Percentiles rank a stretch among this genome's conserved stretches.
phyloP scores from a whole-genome alignment of 2,888 invertebrate species.

The Hylaea fasciaria region DNA sequence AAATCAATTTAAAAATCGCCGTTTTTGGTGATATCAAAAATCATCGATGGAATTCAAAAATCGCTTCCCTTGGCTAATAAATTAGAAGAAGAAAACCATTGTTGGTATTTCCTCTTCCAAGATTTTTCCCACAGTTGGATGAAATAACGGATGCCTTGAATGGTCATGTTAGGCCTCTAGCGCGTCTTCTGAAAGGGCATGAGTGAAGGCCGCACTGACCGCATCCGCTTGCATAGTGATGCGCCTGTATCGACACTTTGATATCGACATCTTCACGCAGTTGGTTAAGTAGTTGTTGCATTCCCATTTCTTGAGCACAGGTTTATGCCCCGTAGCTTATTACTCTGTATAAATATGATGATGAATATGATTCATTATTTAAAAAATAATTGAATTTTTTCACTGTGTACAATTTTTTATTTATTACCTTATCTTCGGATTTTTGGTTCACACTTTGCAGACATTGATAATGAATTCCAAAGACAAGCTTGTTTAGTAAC shows the following conservation, averaged over 20 bases:
- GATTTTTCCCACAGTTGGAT: slow-evolving; percentile 36
- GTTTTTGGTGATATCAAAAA: too few species aligned
- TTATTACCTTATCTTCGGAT: neutral
- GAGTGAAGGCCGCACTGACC: slow-evolving; percentile 73
- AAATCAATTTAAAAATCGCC: too few species aligned
- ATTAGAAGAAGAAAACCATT: neutral
- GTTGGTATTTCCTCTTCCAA: neutral
- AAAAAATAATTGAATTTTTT: too few species aligned
- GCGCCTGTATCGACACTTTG: slow-evolving; percentile 14
- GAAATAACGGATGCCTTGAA: slow-evolving; percentile 43
- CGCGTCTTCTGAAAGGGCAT: slow-evolving; percentile 67
- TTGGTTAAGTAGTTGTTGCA: too few species aligned
- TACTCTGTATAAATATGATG: too few species aligned
- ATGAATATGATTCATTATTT: too few species aligned
- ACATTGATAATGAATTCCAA: slow-evolving; percentile 2
- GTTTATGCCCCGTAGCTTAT: too few species aligned
- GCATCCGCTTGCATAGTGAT: slow-evolving; percentile 59
- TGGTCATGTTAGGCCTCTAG: slow-evolving; percentile 44
- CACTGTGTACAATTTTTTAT: too few species aligned
- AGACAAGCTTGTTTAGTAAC: slow-evolving; percentile 13
- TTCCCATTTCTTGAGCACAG: too few species aligned
- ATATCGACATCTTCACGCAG: too few species aligned
- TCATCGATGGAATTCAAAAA: too few species aligned
- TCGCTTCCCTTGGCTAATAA: too few species aligned
- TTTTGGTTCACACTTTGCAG: neutral